A percentile compares a stretch with the other conserved stretches of the same genome.
phyloP scores from a whole-genome alignment of 2,113 vertebrate genomes.

The Thinocorus orbignyianus region DNA sequence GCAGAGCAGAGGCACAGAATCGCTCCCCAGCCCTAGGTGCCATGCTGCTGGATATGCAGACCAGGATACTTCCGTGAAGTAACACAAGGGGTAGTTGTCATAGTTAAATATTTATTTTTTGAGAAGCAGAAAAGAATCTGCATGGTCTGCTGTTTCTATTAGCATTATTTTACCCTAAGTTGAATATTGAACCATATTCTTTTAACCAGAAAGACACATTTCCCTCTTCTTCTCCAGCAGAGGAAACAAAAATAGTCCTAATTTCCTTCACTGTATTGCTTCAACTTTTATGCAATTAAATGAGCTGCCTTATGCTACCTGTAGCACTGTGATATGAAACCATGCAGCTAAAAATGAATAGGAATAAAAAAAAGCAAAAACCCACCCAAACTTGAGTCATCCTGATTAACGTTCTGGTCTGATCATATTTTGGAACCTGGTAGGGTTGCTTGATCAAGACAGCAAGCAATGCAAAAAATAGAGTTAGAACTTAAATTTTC shows the following conservation, averaged over 20 bases:
- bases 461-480: background rate
- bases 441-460: background rate
- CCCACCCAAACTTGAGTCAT: background rate
- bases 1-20: background rate
- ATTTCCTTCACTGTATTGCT: background rate
- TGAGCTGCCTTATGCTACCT: background rate
- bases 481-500: background rate
- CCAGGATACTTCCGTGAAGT: background rate
- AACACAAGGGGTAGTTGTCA: background rate
- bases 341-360: background rate
- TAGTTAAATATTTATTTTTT: background rate
- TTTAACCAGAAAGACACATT: background rate
- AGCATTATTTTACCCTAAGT: background rate
- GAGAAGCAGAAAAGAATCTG: background rate
- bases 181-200: background rate
- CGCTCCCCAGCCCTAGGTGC: background rate
- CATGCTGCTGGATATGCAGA: background rate
- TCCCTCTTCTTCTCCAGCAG: background rate
- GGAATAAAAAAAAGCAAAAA: background rate
- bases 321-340: background rate
- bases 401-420: background rate
- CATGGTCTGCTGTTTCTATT: background rate
- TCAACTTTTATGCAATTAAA: background rate
- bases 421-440: background rate
- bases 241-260: background rate